phyloP scores from a whole-genome alignment of 2,797 vertebrate species.

The Bufotes viridis region DNA sequence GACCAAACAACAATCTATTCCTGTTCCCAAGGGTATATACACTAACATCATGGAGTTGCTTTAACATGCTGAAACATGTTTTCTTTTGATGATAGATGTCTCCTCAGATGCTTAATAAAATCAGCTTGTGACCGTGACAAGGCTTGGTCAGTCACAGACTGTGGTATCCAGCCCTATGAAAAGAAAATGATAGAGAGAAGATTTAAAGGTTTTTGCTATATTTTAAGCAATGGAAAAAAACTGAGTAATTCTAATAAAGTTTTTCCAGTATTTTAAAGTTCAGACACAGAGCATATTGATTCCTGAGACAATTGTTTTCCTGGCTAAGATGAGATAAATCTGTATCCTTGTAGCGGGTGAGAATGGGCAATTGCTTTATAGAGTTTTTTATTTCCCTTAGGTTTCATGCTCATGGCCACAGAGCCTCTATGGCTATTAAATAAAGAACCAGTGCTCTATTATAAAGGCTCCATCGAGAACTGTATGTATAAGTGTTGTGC shows the following conservation, averaged over 20 bases:
- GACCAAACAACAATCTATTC: not conserved
- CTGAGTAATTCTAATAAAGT: not conserved
- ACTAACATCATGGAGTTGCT: not conserved
- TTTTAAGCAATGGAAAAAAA: not conserved
- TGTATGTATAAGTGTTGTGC: too few species aligned
- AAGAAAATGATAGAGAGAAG: slow-evolving; percentile 13
- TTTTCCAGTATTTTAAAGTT: not conserved
- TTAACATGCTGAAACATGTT: slow-evolving; percentile 56
- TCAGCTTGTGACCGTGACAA: slow-evolving; percentile 78
- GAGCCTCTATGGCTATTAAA: not conserved
- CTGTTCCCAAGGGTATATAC: not conserved
- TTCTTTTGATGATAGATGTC: slow-evolving; percentile 64
- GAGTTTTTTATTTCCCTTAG: not conserved
- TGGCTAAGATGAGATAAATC: not conserved
- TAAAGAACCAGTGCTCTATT: too few species aligned
- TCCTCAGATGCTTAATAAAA: slow-evolving; percentile 77
- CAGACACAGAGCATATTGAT: not conserved
- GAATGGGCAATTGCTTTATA: not conserved
- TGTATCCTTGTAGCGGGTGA: not conserved
- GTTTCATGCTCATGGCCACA: not conserved
- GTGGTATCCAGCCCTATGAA: slow-evolving; percentile 83
- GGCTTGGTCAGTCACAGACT: slow-evolving; percentile 75
- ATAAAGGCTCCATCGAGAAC: too few species aligned
- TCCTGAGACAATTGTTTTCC: not conserved
- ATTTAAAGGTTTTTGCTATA: not conserved